Evolutionary conservation across 1,140 invertebrate genomes (phyloP).

Genomic region (Scaptomyza graminum): DNA sequence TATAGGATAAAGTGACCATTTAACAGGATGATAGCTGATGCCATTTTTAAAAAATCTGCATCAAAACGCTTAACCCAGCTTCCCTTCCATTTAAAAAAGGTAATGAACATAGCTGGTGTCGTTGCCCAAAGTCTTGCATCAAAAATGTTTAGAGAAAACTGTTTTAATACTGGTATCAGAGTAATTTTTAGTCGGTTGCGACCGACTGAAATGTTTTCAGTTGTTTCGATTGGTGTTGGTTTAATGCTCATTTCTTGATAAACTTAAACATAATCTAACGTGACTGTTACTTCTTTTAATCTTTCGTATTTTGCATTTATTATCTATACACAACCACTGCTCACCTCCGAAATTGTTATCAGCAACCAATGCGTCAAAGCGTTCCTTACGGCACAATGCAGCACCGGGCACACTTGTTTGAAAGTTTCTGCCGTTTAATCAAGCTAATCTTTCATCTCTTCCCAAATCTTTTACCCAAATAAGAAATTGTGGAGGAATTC

Average conservation of each 20-base stretch:
- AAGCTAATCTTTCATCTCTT: conserved; percentile 12
- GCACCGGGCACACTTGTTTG: conserved; percentile 28
- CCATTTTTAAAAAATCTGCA: too few species aligned
- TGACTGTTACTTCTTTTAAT: conserved; percentile 3
- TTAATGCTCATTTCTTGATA: conserved; percentile 26
- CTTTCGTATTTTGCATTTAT: background rate
- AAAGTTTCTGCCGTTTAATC: conserved; percentile 14
- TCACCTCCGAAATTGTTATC: conserved; percentile 56
- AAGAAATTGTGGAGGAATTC: conserved; percentile 83
- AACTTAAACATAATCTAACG: conserved; percentile 7
- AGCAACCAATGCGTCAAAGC: conserved; percentile 14
- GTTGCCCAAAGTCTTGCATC: too few species aligned
- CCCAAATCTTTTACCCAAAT: conserved; percentile 16
- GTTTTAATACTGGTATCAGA: too few species aligned
- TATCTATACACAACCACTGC: conserved; percentile 20
- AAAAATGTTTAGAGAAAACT: too few species aligned
- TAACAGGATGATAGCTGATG: too few species aligned
- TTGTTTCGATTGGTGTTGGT: conserved; percentile 60
- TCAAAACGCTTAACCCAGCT: too few species aligned
- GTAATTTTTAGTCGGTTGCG: too few species aligned
- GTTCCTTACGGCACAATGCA: conserved; percentile 25
- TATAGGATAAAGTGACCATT: too few species aligned
- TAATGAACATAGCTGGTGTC: too few species aligned
- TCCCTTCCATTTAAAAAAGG: too few species aligned
- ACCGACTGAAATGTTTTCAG: too few species aligned